Evolutionary conservation across 2,797 vertebrate genomes (phyloP), one percentile per base, ranked within the genome.

Genomic region (Acanthurus tractus): DNA sequence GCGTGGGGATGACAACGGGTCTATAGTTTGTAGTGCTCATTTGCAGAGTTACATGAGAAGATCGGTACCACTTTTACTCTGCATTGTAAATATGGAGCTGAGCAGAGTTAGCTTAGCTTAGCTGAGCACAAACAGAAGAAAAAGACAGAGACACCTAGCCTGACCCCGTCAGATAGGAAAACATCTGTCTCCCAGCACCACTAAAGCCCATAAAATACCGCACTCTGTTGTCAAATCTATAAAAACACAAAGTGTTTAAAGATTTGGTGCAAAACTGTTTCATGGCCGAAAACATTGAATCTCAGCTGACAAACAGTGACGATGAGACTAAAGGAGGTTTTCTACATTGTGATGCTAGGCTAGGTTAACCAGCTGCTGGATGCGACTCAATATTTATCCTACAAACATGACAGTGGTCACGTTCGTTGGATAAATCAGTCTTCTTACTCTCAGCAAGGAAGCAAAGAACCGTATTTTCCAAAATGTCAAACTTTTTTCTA

Each of bases 71-170:
- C 46, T 23, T 20, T 57, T 10, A 12, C 18, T 13, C 34, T 8
- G n/a, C 7, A 13, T 11, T 12, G 10, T 14, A 10, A 44, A 45
- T 59, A 59, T 23, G 7, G 15, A 58, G 56, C 56, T 56, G 15
- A 56, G 9, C 40, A 59, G 8, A 8, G 8, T 40, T 18, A 54
- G n/a, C 14, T 25, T 54, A 55, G n/a, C 14, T 44, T 54, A 55
- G 49, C 63, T 65, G 25, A 42, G 49, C 63, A 65, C n/a, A 64
- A 40, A 52, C 7, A 20, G 29, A 50, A 5, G 7, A 50, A 63
- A 38, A 14, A 23, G 13, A 0, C 5, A n/a, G 8, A 50, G 40
- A 53, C 34, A 52, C 2, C 8, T 53, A 25, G 14, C 25, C 36
- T 38, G 11, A 9, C 13, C 12, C 44, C 15, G 15, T 46, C 10